Percentiles rank a stretch among this genome's conserved stretches.
Conservation (phyloP, 2,113 vertebrate genomes). For the Isurus oxyrinchus region DNA sequence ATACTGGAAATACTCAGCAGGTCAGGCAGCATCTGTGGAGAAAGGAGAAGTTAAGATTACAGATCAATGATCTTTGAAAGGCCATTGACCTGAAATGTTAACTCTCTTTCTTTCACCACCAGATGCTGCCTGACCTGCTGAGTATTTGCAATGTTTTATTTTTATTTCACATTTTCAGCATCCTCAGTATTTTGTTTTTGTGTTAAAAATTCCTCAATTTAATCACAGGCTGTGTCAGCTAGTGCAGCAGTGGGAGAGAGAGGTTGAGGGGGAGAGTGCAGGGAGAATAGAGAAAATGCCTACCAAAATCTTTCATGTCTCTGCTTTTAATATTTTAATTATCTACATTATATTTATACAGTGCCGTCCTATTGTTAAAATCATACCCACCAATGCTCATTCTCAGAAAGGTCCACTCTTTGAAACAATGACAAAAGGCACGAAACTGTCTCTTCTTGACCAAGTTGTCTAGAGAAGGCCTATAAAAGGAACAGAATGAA, state of each 20-base stretch:
- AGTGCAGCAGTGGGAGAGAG: neutral
- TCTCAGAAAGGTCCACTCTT: slow-evolving; percentile 57
- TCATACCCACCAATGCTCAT: slow-evolving; percentile 64
- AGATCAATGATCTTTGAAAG: neutral
- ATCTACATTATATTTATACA: neutral
- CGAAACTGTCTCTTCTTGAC: slow-evolving; percentile 56
- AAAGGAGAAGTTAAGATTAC: neutral
- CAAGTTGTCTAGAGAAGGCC: slow-evolving; percentile 57
- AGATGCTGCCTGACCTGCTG: neutral
- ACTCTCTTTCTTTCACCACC: neutral
- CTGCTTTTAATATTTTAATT: neutral
- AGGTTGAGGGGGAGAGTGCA: neutral
- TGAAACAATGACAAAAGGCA: slow-evolving; percentile 69
- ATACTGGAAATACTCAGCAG: neutral
- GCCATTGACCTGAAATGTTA: neutral
- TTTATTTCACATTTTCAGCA: neutral
- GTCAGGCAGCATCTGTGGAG: neutral
- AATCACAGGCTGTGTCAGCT: neutral
- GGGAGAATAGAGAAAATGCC: neutral
- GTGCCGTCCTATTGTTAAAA: neutral
- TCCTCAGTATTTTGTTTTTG: neutral
- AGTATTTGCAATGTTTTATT: neutral
- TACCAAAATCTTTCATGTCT: neutral
- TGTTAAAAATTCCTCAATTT: neutral
- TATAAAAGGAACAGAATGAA: slow-evolving; percentile 47